Conservation (phyloP, 2,888 invertebrate genomes). For the Lochmaea capreae region DNA sequence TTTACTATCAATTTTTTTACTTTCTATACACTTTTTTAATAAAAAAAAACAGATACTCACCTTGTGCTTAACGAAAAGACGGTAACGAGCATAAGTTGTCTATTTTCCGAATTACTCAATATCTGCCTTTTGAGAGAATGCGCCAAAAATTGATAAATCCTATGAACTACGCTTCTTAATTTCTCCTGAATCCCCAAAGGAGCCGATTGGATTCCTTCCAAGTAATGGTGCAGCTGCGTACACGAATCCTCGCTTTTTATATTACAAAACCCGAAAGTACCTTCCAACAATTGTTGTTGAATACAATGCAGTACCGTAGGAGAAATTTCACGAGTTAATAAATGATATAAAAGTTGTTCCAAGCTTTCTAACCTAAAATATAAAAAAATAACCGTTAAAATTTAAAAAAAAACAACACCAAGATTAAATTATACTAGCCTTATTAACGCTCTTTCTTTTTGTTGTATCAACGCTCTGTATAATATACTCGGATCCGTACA, state of each 20-base stretch:
- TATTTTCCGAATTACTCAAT: slow-evolving; percentile 55
- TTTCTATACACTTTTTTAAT: no score
- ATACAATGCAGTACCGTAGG: slow-evolving; percentile 62
- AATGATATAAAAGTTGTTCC: slow-evolving; percentile 60
- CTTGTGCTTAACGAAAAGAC: slow-evolving; percentile 70
- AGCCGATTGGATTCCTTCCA: slow-evolving; percentile 70
- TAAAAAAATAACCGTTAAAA: slow-evolving; percentile 43
- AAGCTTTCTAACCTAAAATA: slow-evolving; percentile 53
- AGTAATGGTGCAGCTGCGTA: slow-evolving; percentile 68
- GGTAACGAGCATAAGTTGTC: slow-evolving; percentile 66
- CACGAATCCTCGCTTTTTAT: slow-evolving; percentile 60
- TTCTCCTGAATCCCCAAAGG: slow-evolving; percentile 67
- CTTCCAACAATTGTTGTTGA: slow-evolving; percentile 69
- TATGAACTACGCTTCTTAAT: slow-evolving; percentile 68
- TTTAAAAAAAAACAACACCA: not conserved
- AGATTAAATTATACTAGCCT: slow-evolving; percentile 42
- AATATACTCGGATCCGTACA: slow-evolving; percentile 59
- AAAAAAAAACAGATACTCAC: not conserved
- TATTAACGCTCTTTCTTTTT: slow-evolving; percentile 59
- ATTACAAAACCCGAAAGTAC: slow-evolving; percentile 68
- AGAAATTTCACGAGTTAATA: slow-evolving; percentile 56
- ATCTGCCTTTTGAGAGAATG: slow-evolving; percentile 63
- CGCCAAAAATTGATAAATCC: slow-evolving; percentile 67
- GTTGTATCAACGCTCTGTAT: slow-evolving; percentile 57
- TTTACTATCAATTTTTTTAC: no score